These are phyloP conservation scores for Drosophila tristis DNA, from an alignment of 1,140 invertebrate genomes.

Conservation along the genomic window DNA sequence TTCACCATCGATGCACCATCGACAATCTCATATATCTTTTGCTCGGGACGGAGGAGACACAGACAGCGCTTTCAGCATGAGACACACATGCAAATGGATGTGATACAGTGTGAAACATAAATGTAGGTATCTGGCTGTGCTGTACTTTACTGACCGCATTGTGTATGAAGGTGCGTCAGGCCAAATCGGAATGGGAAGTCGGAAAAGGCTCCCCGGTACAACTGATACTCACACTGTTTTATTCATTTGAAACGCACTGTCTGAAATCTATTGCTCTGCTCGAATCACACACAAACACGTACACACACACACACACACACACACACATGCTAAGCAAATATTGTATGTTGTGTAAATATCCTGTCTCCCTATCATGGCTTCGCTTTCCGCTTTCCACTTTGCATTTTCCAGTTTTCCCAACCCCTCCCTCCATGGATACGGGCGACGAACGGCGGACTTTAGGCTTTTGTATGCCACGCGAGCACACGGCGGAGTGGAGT, in stretches of 20 bases:
- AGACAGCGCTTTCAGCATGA: slow-evolving; percentile 11
- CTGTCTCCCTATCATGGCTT: slow-evolving; percentile 60
- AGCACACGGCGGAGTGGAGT: slow-evolving; percentile 36
- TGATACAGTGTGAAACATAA: slow-evolving; percentile 24
- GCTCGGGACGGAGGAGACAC: slow-evolving; percentile 16
- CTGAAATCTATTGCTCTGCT: slow-evolving; percentile 45
- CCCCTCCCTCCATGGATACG: background rate
- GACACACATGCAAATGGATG: slow-evolving; percentile 1
- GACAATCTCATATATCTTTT: slow-evolving; percentile 51
- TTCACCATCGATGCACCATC: slow-evolving; percentile 47
- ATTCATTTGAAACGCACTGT: slow-evolving; percentile 30
- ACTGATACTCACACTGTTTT: too few relatives aligned
- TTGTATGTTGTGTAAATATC: slow-evolving; percentile 73
- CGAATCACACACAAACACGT: slow-evolving; percentile 47
- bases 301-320: slow-evolving; percentile 29
- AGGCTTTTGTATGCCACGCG: slow-evolving; percentile 68
- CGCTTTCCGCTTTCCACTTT: slow-evolving; percentile 72
- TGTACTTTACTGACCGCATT: too few relatives aligned
- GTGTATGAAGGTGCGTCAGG: too few relatives aligned
- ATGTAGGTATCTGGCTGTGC: background rate
- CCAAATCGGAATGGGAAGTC: too few relatives aligned
- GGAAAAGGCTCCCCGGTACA: too few relatives aligned
- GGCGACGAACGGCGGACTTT: slow-evolving; percentile 21
- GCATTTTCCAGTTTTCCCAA: slow-evolving; percentile 64
- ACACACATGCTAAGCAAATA: slow-evolving; percentile 64